Base-by-base conservation (phyloP, 2,113 vertebrate species). In the Arizona elegans region DNA sequence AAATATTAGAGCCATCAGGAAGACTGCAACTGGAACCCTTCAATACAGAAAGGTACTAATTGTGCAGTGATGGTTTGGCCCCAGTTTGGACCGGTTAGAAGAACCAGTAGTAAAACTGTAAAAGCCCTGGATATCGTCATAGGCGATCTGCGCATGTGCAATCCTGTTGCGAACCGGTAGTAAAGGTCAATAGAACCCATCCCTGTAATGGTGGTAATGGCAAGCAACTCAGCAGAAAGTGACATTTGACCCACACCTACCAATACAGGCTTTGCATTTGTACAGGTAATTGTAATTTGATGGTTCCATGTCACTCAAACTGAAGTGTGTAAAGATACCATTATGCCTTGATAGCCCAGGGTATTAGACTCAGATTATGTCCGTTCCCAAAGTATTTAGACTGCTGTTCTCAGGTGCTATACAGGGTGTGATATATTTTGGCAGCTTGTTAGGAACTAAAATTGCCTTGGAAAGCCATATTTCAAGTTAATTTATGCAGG, bases 401-500 rank as follows among this genome's bases (percentile, higher is more conserved):
- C 11, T 38, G 92, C 62, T 93, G 94, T 95, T 95, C 86, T 59
- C 92, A 95, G 93, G 90, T 95, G 47, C 93, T 96, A 29, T 65
- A 92, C 94, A 96, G 94, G 94, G 93, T 90, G 91, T 91, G 86
- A 91, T 88, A 92, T 87, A 93, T 86, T 56, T 93, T 95, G 96
- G 95, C 94, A 96, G 92, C 90, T 95, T 96, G 94, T 92, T 1
- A 56, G 90, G 81, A 93, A 95, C 75, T 90, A 94, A 91, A 90
- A 95, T 81, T 91, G 93, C 92, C 96, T 87, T 93, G 93, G 94
- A 95, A 94, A 90, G 56, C 88, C 94, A 96, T 94, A 87, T 94
- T 93, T 96, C 92, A 92, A 95, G 93, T 89, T 91, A 43, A 94
- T 95, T 96, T 96, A 90, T 94, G 91, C 95, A 11, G 91, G 24